Base-by-base conservation (phyloP, 30 jellyfish, hydroid and myxozoan species). In the Calvadosia cruxmelitensis region DNA sequence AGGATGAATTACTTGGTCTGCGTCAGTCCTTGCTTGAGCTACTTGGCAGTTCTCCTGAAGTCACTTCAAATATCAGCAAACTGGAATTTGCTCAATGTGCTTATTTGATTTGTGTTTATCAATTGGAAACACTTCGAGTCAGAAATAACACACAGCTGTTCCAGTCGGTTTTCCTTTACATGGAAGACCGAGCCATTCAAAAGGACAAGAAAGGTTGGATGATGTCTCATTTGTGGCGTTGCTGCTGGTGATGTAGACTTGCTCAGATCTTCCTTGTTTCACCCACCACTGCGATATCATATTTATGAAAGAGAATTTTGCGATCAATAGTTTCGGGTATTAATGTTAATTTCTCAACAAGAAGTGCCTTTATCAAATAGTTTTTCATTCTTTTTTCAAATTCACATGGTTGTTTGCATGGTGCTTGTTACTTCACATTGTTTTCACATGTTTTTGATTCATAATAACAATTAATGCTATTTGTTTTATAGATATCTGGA, bases 181-280 rank as follows among this genome's bases (percentile, higher is more conserved):
- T 89, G 20, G 95, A 89, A 67, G 98, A 89, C 63, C 77, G 92
- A 68, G 98, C 98, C 1, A 75, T 89, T 2, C 95, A 89, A 33
- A 71, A 79, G 69, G 92, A 80, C 66, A 89, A 89, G 67, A 49
- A 64, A 53, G 96, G 96, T 87, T 27, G 68, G 80, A 23, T 29
- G 7, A 10, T n/a, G 29, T 29, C 5, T 15, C 50, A 10, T 61
- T 16, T 10, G 30, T n/a, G n/a, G n/a, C n/a, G n/a, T n/a, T n/a
- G n/a, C n/a, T n/a, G n/a, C n/a, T n/a, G n/a, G n/a, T n/a, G n/a
- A n/a, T n/a, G n/a, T n/a, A n/a, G n/a, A n/a, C n/a, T n/a, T n/a
- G n/a, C n/a, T n/a, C n/a, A n/a, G n/a, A n/a, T n/a, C n/a, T n/a
- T n/a, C n/a, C n/a, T n/a, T n/a, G n/a, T n/a, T n/a, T n/a, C n/a